Evolutionary conservation across 2,888 invertebrate genomes (phyloP).

Genomic region (Xestia rhomboidea): DNA sequence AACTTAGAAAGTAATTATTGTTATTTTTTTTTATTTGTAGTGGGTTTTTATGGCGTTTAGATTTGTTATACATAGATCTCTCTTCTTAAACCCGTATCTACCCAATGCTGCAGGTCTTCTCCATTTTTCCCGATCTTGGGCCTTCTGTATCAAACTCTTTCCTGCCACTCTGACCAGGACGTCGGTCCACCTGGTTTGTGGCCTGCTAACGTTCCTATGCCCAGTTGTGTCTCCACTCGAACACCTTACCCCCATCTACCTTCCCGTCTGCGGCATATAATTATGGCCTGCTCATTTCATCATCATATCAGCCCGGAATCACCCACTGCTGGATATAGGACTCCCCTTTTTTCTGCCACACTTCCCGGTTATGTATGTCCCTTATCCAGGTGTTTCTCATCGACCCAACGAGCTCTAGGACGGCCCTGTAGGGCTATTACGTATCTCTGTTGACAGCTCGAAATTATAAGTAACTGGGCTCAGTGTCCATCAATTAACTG

Average conservation of each 20-base stretch:
- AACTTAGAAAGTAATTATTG: no score
- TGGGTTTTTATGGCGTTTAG: neutral
- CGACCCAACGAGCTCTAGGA: no score
- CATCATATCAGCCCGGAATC: no score
- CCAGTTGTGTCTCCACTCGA: neutral
- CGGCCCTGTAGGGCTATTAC: no score
- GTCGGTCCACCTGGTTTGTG: neutral
- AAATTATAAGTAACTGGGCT: no score
- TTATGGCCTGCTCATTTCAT: neutral
- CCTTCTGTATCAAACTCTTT: neutral
- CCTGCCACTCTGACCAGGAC: neutral
- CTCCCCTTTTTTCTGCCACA: no score
- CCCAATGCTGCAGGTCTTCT: neutral
- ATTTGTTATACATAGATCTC: neutral
- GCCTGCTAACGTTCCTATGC: neutral
- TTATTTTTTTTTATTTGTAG: neutral
- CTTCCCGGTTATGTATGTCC: no score
- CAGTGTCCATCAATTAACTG: no score
- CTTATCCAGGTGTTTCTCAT: no score
- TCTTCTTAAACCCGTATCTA: neutral
- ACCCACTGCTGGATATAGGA: no score
- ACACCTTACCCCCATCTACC: neutral
- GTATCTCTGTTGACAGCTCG: no score
- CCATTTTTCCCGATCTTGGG: neutral
- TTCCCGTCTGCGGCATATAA: neutral